Evolutionary conservation across 1,140 invertebrate genomes (phyloP).

Genomic region (Lamellibrachia luymesi): DNA sequence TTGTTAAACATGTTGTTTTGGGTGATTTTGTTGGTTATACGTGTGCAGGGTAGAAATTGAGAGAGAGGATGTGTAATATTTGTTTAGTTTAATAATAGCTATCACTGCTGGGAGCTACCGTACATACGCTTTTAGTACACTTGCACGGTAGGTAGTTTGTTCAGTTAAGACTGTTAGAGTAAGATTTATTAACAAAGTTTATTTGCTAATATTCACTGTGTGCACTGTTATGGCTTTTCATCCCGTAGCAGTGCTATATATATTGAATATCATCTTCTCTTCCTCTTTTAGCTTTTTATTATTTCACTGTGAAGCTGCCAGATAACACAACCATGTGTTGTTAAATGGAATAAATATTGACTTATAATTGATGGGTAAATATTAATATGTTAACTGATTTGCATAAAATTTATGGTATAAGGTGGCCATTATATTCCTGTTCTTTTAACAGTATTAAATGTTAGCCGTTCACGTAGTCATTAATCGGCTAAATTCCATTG

Average conservation of each 20-base stretch:
- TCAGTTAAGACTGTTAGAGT: not conserved
- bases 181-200: not conserved
- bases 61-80: not conserved
- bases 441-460: constrained; percentile 1
- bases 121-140: not conserved
- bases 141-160: not conserved
- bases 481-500: not conserved
- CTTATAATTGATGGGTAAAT: not conserved
- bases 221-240: not conserved
- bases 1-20: not conserved
- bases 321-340: not conserved
- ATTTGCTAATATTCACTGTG: not conserved
- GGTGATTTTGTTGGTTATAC: not conserved
- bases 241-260: not conserved
- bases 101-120: not conserved
- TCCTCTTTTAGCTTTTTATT: not conserved
- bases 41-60: not conserved
- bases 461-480: not conserved
- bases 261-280: not conserved
- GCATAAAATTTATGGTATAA: not conserved
- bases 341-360: not conserved
- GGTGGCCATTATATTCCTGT: not conserved
- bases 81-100: not conserved
- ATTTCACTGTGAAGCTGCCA: not conserved
- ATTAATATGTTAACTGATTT: not conserved